phyloP scores from a whole-genome alignment of 2,888 invertebrate species.

The Caenorhabditis sinica region DNA sequence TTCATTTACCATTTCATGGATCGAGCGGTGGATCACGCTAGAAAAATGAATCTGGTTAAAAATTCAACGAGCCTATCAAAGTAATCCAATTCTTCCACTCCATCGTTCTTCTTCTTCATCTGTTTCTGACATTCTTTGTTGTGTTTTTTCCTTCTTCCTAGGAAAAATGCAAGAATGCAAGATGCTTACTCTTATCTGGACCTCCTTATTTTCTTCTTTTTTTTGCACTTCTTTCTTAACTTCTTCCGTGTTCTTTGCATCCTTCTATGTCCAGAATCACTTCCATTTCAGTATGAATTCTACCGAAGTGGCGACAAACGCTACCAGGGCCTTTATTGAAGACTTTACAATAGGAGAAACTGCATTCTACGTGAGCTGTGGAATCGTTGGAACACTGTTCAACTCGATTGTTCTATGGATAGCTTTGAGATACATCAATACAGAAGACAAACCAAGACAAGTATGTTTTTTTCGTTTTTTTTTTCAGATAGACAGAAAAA shows the following conservation, averaged over 20 bases:
- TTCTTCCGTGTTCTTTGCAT: constrained; percentile 2
- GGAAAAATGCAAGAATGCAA: no score
- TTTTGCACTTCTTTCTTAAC: constrained; percentile 1
- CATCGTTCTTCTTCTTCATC: constrained; percentile 34
- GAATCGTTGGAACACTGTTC: constrained; percentile 78
- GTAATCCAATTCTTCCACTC: constrained; percentile 50
- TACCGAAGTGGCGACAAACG: constrained; percentile 32
- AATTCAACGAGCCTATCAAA: constrained; percentile 52
- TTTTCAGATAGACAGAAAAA: neutral
- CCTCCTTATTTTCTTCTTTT: neutral
- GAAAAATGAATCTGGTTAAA: constrained; percentile 35
- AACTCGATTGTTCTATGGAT: constrained; percentile 80
- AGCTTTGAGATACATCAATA: constrained; percentile 81
- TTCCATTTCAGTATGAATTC: constrained; percentile 57
- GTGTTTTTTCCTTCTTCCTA: neutral
- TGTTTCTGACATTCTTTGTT: constrained; percentile 40
- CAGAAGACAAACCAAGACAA: constrained; percentile 83
- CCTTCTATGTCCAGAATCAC: neutral
- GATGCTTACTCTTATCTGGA: neutral
- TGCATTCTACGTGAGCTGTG: constrained; percentile 77
- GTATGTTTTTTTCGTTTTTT: constrained; percentile 56
- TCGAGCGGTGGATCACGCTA: neutral
- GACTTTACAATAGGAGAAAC: constrained; percentile 69
- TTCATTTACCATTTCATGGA: constrained; percentile 22
- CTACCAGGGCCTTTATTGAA: constrained; percentile 40